Conservation (phyloP, 1,140 invertebrate species). For the Leucophenga varia region DNA sequence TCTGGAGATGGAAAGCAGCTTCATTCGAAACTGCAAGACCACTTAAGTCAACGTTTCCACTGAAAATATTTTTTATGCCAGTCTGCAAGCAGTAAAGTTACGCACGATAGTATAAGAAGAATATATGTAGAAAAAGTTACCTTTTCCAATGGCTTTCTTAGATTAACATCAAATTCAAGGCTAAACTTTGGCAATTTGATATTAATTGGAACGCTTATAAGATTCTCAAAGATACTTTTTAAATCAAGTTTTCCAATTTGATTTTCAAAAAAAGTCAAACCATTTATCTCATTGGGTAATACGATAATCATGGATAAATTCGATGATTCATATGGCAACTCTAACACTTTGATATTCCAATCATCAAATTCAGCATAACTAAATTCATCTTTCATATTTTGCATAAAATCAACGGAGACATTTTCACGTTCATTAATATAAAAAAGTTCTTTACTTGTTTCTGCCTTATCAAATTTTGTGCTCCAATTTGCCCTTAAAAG, state of each 20-base stretch:
- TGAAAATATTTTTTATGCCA: slow-evolving; percentile 64
- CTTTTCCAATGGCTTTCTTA: slow-evolving; percentile 58
- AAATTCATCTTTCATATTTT: slow-evolving; percentile 60
- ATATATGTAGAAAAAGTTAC: too few relatives aligned
- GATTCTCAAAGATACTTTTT: slow-evolving; percentile 41
- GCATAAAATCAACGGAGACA: slow-evolving; percentile 61
- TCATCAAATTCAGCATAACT: slow-evolving; percentile 54
- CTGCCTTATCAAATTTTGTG: slow-evolving; percentile 58
- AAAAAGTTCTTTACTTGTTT: slow-evolving; percentile 60
- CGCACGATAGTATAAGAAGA: too few relatives aligned
- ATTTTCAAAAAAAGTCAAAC: slow-evolving; percentile 57
- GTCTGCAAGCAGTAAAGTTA: slow-evolving; percentile 59
- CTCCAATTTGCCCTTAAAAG: slow-evolving; percentile 71
- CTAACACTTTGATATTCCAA: slow-evolving; percentile 56
- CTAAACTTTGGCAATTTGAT: slow-evolving; percentile 66
- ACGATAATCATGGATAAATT: slow-evolving; percentile 63
- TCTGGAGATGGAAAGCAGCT: slow-evolving; percentile 57
- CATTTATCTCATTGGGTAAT: slow-evolving; percentile 63
- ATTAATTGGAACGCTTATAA: slow-evolving; percentile 47
- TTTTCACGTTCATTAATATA: slow-evolving; percentile 44
- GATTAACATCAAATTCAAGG: slow-evolving; percentile 59
- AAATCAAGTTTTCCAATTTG: slow-evolving; percentile 53
- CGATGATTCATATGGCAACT: slow-evolving; percentile 61
- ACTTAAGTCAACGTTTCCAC: slow-evolving; percentile 62
- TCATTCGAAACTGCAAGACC: slow-evolving; percentile 58